Conservation (phyloP, 1,140 invertebrate species). For the Aphaenogaster rudis region DNA sequence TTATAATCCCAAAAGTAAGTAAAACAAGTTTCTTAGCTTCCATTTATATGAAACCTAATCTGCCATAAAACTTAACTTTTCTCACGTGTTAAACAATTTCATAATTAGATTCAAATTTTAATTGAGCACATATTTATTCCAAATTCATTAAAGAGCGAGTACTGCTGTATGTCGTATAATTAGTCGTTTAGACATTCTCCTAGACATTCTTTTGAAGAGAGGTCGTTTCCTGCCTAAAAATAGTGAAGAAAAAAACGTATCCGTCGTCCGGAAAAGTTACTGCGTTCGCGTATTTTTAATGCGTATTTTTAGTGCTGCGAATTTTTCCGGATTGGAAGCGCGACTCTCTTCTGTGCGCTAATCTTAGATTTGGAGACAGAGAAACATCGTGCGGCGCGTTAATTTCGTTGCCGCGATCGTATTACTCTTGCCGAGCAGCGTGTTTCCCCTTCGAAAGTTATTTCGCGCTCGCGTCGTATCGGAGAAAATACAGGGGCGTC, state of each 20-base stretch:
- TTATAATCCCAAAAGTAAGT: conserved; percentile 22
- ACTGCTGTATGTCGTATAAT: too few relatives aligned
- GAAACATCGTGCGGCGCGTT: conserved; percentile 16
- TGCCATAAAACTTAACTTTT: not conserved
- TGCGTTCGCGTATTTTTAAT: conserved; percentile 3
- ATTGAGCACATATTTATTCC: not conserved
- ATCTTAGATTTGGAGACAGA: conserved; percentile 28
- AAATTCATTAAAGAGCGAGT: not conserved
- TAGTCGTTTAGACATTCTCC: not conserved
- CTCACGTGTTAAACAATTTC: not conserved
- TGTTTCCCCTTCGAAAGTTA: conserved; percentile 28
- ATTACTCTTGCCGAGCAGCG: conserved; percentile 21
- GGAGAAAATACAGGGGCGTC: conserved; percentile 44
- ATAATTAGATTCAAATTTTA: conserved; percentile 4
- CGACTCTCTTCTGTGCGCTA: not conserved
- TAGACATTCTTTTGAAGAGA: not conserved
- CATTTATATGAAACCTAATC: conserved; percentile 24
- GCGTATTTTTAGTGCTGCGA: not conserved
- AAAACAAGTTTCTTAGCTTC: not conserved
- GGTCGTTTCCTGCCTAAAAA: not conserved
- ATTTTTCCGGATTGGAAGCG: conserved; percentile 33
- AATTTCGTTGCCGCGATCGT: conserved; percentile 46
- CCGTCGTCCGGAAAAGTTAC: not conserved
- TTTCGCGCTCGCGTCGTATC: conserved; percentile 46
- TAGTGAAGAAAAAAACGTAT: not conserved